Percentiles rank a stretch among this genome's conserved stretches.
These are phyloP conservation scores for silkworm (Bombyx mori) DNA, from an alignment of 1,140 invertebrate species.

Conservation along the genomic window ASM3026992v2 NC_085134.1:2438501-2439000, in stretches of 20 bases:
- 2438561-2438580: no score
- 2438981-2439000: no score
- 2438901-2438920: background rate
- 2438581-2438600: no score
- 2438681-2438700: background rate
- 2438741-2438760: background rate
- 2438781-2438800: background rate
- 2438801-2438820: background rate
- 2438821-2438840: background rate
- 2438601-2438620: no score
- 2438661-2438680: background rate
- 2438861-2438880: background rate
- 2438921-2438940: no score
- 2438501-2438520: no score
- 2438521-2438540: no score
- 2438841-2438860: background rate
- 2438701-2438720: background rate
- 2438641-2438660: no score
- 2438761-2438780: background rate
- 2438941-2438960: no score
- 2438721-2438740: conserved; percentile 3
- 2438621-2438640: no score
- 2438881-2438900: background rate
- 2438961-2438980: no score
- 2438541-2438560: no score